Evolutionary conservation across 2,888 invertebrate genomes (phyloP).

Genomic region (Holacanthella duospinosa): DNA sequence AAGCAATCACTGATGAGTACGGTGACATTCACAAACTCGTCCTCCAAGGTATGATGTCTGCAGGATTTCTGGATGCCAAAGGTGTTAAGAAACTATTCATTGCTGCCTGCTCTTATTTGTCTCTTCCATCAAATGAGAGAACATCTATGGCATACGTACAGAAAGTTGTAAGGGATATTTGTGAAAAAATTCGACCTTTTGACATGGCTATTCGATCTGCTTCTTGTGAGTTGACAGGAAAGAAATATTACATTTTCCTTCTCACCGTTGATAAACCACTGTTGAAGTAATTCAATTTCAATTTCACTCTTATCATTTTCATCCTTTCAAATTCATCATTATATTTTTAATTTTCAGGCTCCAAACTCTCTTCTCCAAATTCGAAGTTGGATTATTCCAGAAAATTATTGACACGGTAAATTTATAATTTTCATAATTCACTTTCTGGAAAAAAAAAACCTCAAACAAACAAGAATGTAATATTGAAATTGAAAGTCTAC

Average conservation of each 20-base stretch:
- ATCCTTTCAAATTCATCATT: background rate
- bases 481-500: too few species aligned
- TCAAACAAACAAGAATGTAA: too few species aligned
- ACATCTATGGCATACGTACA: constrained; percentile 24
- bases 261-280: constrained; percentile 33
- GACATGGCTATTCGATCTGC: constrained; percentile 33
- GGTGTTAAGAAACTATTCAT: constrained; percentile 32
- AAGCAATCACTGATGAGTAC: constrained; percentile 14
- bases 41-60: constrained; percentile 34
- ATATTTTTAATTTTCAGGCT: constrained; percentile 16
- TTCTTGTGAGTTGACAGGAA: constrained; percentile 31
- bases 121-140: constrained; percentile 13
- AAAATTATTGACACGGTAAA: constrained; percentile 25
- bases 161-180: constrained; percentile 31
- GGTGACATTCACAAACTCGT: constrained; percentile 25
- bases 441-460: background rate
- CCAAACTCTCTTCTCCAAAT: constrained; percentile 26
- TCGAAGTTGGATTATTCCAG: constrained; percentile 32
- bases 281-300: constrained; percentile 22
- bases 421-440: background rate
- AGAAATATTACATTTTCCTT: constrained; percentile 33
- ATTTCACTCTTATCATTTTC: background rate
- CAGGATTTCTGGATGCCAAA: constrained; percentile 30
- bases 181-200: constrained; percentile 24
- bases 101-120: constrained; percentile 20